Percentiles rank a stretch among this genome's conserved stretches.
These are phyloP conservation scores for zebrafish (Danio rerio) DNA, from an alignment of 2,113 vertebrate genomes.

Conservation along the genomic window GRCz12tu NC_133198.1:42969001-42969500, in stretches of 20 bases:
- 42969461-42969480: neutral
- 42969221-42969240: neutral
- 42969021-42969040: neutral
- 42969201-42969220: neutral
- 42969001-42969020: no score
- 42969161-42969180: constrained; percentile 27
- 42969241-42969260: neutral
- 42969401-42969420: neutral
- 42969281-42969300: neutral
- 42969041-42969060: neutral
- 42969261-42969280: constrained; percentile 8
- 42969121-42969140: neutral
- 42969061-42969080: no score
- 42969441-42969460: neutral
- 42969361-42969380: no score
- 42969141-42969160: neutral
- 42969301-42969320: neutral
- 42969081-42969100: neutral
- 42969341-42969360: no score
- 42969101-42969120: neutral
- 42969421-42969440: neutral
- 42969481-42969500: neutral
- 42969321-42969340: no score
- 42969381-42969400: constrained; percentile 5
- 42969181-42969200: neutral